phyloP scores from a whole-genome alignment of 2,113 vertebrate genomes.

The Clarias macrocephalus region DNA sequence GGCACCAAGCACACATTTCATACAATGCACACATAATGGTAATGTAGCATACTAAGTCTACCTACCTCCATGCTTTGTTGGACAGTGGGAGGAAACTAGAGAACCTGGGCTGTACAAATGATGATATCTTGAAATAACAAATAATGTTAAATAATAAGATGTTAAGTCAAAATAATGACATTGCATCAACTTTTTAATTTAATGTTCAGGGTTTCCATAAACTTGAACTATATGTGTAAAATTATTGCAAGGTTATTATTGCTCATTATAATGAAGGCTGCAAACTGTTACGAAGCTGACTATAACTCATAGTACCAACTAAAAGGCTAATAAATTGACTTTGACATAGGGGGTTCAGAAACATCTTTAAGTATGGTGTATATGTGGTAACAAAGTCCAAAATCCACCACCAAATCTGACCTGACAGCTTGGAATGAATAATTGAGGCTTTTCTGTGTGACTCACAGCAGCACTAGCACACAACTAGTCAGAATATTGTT shows the following conservation, averaged over 20 bases:
- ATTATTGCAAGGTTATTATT: neutral
- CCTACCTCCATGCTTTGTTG: no score
- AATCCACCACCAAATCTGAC: neutral
- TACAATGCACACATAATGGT: no score
- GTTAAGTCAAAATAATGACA: neutral
- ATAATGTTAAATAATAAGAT: neutral
- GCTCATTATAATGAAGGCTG: neutral
- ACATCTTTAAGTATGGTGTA: neutral
- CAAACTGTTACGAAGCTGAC: neutral
- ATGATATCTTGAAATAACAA: neutral
- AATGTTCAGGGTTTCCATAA: neutral
- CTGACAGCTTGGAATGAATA: conserved; percentile 20
- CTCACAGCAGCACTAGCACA: neutral
- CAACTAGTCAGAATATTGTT: neutral
- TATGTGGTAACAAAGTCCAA: conserved; percentile 4
- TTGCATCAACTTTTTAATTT: neutral
- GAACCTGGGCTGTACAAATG: no score
- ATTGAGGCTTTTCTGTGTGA: conserved; percentile 6
- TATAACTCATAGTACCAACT: neutral
- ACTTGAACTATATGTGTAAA: neutral
- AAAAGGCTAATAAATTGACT: neutral
- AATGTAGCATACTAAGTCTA: no score
- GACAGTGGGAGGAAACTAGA: no score
- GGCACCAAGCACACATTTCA: no score
- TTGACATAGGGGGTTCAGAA: neutral